Conservation (phyloP, 1,140 invertebrate genomes). For the Drosophila aff. region DNA sequence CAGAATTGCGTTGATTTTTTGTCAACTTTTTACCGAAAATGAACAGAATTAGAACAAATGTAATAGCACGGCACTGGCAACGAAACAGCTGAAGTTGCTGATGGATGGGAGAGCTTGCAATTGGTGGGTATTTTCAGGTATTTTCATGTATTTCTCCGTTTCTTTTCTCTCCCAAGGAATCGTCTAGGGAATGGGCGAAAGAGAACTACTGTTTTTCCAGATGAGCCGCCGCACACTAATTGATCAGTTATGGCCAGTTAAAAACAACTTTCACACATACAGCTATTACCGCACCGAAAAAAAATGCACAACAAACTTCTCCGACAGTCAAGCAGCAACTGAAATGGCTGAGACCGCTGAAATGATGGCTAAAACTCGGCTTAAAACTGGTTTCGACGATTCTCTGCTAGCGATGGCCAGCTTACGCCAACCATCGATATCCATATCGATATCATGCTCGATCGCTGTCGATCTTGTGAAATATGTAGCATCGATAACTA, state of each 20-base stretch:
- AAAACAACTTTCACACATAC: slow-evolving; percentile 23
- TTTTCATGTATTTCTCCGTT: background rate
- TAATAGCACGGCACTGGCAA: slow-evolving; percentile 39
- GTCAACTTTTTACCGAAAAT: slow-evolving; percentile 15
- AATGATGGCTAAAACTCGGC: background rate
- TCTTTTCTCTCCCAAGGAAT: background rate
- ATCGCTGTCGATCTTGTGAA: background rate
- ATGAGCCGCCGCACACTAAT: slow-evolving; percentile 6
- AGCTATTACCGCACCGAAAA: slow-evolving; percentile 25
- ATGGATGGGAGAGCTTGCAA: background rate
- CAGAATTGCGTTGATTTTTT: slow-evolving; percentile 22
- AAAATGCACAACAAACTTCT: slow-evolving; percentile 42
- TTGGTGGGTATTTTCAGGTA: slow-evolving; percentile 1
- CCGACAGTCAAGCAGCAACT: slow-evolving; percentile 56
- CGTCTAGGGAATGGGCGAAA: background rate
- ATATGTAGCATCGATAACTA: background rate
- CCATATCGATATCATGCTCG: background rate
- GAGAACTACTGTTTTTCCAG: slow-evolving; percentile 5
- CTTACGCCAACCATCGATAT: background rate
- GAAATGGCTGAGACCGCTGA: slow-evolving; percentile 26
- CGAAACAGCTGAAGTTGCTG: slow-evolving; percentile 9
- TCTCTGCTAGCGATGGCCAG: background rate
- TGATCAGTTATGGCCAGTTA: slow-evolving; percentile 21
- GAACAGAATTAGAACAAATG: slow-evolving; percentile 39
- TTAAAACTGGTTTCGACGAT: slow-evolving; percentile 20